Evolutionary conservation across 2,888 invertebrate genomes (phyloP).

Genomic region (Mellilla xanthometata): DNA sequence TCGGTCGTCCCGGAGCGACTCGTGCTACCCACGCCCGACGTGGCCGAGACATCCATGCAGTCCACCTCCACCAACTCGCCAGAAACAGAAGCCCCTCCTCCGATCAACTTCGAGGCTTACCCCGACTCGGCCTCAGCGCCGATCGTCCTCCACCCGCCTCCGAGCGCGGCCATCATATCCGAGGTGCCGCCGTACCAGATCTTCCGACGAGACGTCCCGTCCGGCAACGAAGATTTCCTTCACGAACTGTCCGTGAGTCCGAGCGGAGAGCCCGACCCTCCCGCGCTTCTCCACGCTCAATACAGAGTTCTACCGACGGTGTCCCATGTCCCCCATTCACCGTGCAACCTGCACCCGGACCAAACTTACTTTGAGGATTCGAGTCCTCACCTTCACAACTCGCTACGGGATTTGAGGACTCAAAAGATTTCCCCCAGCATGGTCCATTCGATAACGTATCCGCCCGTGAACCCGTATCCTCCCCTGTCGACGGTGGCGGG

Average conservation of each 20-base stretch:
- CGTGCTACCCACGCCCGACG: constrained; percentile 62
- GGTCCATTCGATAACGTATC: constrained; percentile 73
- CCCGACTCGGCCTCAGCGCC: constrained; percentile 46
- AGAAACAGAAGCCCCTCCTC: constrained; percentile 69
- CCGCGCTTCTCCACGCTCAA: constrained; percentile 72
- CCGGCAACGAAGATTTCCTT: constrained; percentile 50
- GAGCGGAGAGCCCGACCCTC: constrained; percentile 58
- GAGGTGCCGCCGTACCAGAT: constrained; percentile 65
- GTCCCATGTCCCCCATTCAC: constrained; percentile 74
- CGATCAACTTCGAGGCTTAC: constrained; percentile 72
- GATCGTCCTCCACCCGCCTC: constrained; percentile 34
- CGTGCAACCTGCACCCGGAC: constrained; percentile 72
- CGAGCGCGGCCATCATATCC: constrained; percentile 54
- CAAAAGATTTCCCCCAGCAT: constrained; percentile 57
- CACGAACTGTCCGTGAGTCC: constrained; percentile 65
- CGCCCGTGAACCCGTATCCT: constrained; percentile 73
- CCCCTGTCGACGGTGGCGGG: constrained; percentile 76
- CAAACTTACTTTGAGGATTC: constrained; percentile 51
- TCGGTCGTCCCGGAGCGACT: constrained; percentile 66
- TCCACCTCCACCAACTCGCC: constrained; percentile 68
- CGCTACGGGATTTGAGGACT: constrained; percentile 62
- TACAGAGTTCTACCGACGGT: constrained; percentile 70
- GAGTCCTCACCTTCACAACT: constrained; percentile 50
- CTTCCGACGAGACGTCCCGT: constrained; percentile 56
- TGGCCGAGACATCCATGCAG: constrained; percentile 75